Evolutionary conservation across 2,113 vertebrate species (phyloP), one percentile per base, ranked within the genome.

Genomic region (Gobius niger): DNA sequence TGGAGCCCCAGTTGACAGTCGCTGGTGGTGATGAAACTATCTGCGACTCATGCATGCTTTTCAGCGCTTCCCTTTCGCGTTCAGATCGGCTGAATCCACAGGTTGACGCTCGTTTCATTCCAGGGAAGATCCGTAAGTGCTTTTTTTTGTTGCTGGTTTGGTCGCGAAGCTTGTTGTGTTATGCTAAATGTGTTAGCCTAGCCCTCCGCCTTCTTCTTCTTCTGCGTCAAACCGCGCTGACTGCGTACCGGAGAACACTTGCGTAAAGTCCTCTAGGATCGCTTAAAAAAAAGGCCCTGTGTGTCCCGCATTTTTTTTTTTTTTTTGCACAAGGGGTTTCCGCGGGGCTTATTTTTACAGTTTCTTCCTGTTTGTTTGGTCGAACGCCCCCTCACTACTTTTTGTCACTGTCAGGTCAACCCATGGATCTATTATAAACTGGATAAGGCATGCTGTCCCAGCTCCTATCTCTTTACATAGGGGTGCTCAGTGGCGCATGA

Each of bases 301-400:
- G 7, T 65, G 12, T 0, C 3, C 42, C 2, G 12, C 3, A 9
- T 1, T 42, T 19, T 34, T 19, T 6, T 7, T 5, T 1, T 42
- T 19, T 34, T 19, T 6, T 7, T 5, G 44, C 1, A 15, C 44
- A 1, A 15, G 63, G 24, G 14, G 41, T 47, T 67, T 72, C 65
- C 47, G 59, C 34, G 6, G 52, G 57, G 47, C 18, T 52, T 67
- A 52, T 78, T 70, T 80, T 41, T 40, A 41, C 50, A 9, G 51
- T 73, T 72, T 67, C 84, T 92, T 92, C 90, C 91, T 91, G 92
- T 84, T 60, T 60, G 57, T 60, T 87, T 75, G 72, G 70, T 70
- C 75, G n/a, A 60, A 81, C 88, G 82, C 82, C 84, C 76, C 86
- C 66, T 77, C 85, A 69, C 19, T 52, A 63, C 70, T 82, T 71